Base-by-base conservation (phyloP, 2,113 vertebrate species). In the Opisthocomus hoazin region DNA sequence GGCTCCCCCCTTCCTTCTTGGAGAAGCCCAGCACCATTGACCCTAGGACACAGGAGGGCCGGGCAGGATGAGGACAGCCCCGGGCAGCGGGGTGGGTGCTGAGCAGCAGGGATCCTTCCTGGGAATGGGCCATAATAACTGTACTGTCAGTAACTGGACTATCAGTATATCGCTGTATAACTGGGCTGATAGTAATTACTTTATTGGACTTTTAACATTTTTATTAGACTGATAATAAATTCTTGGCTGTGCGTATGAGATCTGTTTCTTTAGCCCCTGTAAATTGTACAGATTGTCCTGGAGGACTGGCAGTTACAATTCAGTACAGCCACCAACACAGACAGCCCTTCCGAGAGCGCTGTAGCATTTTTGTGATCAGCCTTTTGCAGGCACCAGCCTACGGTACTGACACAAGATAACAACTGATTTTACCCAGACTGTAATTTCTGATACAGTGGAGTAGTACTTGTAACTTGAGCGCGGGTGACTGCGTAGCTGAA, bases 281-380 rank as follows among this genome's bases (percentile, higher is more conserved):
- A 58, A 88, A 43, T 22, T 48, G 26, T 41, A 75, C 50, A 34
- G 45, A 17, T 10, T 27, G n/a, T 39, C n/a, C 45, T 66, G 26
- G 41, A 78, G 58, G 10, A 26, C 24, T 45, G 24, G n/a, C 30
- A 34, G 43, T 57, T 37, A 51, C 17, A 41, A 29, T 64, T 84
- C 22, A 29, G 50, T 34, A 26, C 16, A 46, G 61, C 10, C n/a
- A 36, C 10, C 0, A 0, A 46, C 30, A 22, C 5, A 12, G 19
- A 53, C 22, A 74, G 12, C 34, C 34, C 37, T 84, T 51, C 24
- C 1, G 5, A 69, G 60, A 87, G 22, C 43, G 29, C 21, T 36
- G 24, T 21, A 71, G 17, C 15, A 6, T n/a, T 66, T 84, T 34
- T 73, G 30, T 20, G 21, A 68, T 30, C 65, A 34, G 39, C 22